Base-by-base conservation (phyloP, 2,888 invertebrate genomes). In the Omphaloscelis lunosa region DNA sequence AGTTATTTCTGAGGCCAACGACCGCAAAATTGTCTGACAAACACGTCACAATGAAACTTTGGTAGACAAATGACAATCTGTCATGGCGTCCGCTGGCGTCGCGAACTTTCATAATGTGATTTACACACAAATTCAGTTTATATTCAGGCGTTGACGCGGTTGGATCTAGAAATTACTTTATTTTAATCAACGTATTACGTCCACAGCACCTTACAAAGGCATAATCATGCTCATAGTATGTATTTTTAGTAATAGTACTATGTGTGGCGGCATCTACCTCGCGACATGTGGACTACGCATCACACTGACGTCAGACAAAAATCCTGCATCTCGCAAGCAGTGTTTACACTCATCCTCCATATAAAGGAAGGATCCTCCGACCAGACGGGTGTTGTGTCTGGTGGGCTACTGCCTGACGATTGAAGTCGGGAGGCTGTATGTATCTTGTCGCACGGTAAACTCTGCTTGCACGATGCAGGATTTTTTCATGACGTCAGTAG, bases 41-140 rank as follows among this genome's bases (percentile, higher is more conserved):
- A 77, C 59, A 77, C 70, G 66, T 80, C 76, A n/a, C 9, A 58
- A 6, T 58, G 27, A 12, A 67, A 70, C 65, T 80, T 70, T 15
- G 15, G 48, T 45, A 68, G 41, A 69, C 65, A 61, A 76, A 70
- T 61, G 59, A 61, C 65, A 41, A 59, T 61, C 80, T 77, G 77
- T 82, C 77, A 63, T 75, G 62, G 62, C 75, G 65, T 53, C 56
- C 39, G 29, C 20, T 67, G 67, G 6, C 61, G 61, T 8, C 39
- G 65, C 7, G 34, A 80, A 70, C 59, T 76, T 70, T 61, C 53
- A 29, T 69, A 59, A 61, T 15, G 12, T 48, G 4, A 74, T 79
- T 73, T 62, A 23, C 56, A 27, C 56, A 56, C 56, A 56, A 73
- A 80, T 73, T 67, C 23, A 27, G n/a, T 48, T 67, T 34, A 23